A percentile compares a stretch with the other conserved stretches of the same genome.
Evolutionary conservation across 2,113 vertebrate species (phyloP).

Genomic region (Perca flavescens): DNA sequence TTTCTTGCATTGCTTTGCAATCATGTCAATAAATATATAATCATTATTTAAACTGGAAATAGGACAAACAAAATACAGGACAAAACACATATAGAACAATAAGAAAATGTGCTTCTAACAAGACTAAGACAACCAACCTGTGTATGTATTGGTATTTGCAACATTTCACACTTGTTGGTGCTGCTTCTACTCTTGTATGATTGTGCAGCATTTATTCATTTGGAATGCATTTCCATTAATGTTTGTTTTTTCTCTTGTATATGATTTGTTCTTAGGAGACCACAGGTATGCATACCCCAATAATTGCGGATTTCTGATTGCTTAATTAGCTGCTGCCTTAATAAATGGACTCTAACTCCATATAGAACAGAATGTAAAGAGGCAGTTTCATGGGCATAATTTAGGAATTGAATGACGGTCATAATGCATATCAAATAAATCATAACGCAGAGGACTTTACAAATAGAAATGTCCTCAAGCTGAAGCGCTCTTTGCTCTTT

Average conservation of each 20-base stretch:
- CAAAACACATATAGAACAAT: not conserved
- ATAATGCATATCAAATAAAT: not conserved
- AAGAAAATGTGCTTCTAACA: not conserved
- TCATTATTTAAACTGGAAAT: not conserved
- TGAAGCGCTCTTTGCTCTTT: not conserved
- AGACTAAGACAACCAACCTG: not conserved
- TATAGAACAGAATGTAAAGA: conserved; percentile 11
- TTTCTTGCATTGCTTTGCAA: not conserved
- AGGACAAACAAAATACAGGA: not conserved
- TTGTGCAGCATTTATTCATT: conserved; percentile 15
- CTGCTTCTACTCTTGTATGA: not conserved
- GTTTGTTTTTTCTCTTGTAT: not conserved
- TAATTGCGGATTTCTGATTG: conserved; percentile 31
- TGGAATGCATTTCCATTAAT: not conserved
- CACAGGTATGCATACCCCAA: not conserved
- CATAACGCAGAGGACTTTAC: not conserved
- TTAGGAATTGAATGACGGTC: not conserved
- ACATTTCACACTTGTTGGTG: not conserved
- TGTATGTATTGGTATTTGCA: conserved; percentile 4
- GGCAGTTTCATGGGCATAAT: conserved; percentile 16
- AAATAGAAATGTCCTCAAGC: not conserved
- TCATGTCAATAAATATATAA: not conserved
- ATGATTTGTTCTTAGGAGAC: not conserved
- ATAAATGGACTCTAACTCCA: conserved; percentile 28
- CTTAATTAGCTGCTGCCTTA: conserved; percentile 24